Evolutionary conservation across 2,113 vertebrate species (phyloP).

Genomic region (Oxygymnocypris stewartii): DNA sequence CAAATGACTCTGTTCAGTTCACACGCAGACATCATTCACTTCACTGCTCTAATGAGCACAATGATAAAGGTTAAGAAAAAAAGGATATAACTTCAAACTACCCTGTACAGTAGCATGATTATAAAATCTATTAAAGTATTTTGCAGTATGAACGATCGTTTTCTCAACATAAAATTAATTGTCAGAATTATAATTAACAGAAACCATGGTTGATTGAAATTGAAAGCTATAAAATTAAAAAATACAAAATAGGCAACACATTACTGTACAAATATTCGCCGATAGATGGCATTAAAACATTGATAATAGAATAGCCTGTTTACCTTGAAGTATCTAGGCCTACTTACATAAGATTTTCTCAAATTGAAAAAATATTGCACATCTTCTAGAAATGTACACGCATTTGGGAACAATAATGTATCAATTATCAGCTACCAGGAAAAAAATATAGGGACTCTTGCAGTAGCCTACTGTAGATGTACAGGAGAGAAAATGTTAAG

Average conservation of each 20-base stretch:
- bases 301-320: background rate
- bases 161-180: background rate
- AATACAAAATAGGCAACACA: background rate
- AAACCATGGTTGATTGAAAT: too few relatives aligned
- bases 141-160: background rate
- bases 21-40: background rate
- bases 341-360: background rate
- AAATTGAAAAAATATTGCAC: background rate
- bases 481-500: background rate
- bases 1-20: constrained; percentile 3
- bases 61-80: background rate
- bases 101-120: background rate
- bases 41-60: background rate
- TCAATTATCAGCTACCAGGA: too few relatives aligned
- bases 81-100: background rate
- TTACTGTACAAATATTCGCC: background rate
- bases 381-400: background rate
- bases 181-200: too few relatives aligned
- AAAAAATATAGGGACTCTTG: too few relatives aligned
- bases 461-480: background rate
- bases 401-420: background rate
- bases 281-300: background rate
- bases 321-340: too few relatives aligned
- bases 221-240: background rate
- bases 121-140: background rate